A percentile compares a stretch with the other conserved stretches of the same genome.
Evolutionary conservation across 2,888 invertebrate genomes (phyloP).

Genomic region (Plebejus melissa): DNA sequence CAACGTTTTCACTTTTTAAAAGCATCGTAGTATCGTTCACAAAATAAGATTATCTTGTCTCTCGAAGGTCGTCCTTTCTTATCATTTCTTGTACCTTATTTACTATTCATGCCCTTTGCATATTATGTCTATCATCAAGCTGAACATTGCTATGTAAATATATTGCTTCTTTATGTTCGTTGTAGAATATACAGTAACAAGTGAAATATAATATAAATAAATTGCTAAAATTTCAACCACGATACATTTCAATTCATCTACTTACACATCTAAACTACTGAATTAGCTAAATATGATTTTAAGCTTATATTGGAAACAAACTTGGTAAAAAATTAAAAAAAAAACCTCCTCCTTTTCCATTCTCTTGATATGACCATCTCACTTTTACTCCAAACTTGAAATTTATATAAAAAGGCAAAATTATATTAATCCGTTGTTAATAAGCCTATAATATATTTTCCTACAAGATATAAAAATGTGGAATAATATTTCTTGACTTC

Average conservation of each 20-base stretch:
- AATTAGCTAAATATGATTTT: slow-evolving; percentile 48
- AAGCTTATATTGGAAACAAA: slow-evolving; percentile 15
- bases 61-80: neutral
- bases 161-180: slow-evolving; percentile 50
- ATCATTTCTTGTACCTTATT: neutral
- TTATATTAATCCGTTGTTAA: slow-evolving; percentile 29
- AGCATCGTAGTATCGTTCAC: neutral
- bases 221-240: slow-evolving; percentile 30
- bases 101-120: neutral
- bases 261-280: slow-evolving; percentile 42
- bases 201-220: slow-evolving; percentile 46
- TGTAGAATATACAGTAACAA: slow-evolving; percentile 72
- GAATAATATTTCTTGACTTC: slow-evolving; percentile 68
- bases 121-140: slow-evolving; percentile 17
- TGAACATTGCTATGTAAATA: slow-evolving; percentile 1
- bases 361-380: slow-evolving; percentile 26
- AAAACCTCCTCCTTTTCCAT: neutral
- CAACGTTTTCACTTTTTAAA: neutral
- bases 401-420: neutral
- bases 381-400: neutral
- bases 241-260: slow-evolving; percentile 32
- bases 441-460: slow-evolving; percentile 39
- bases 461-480: slow-evolving; percentile 67
- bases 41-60: neutral
- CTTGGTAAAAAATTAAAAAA: neutral